Percentiles rank a stretch among this genome's conserved stretches.
Conservation (phyloP, 2,888 invertebrate genomes). For the Sesia apiformis region DNA sequence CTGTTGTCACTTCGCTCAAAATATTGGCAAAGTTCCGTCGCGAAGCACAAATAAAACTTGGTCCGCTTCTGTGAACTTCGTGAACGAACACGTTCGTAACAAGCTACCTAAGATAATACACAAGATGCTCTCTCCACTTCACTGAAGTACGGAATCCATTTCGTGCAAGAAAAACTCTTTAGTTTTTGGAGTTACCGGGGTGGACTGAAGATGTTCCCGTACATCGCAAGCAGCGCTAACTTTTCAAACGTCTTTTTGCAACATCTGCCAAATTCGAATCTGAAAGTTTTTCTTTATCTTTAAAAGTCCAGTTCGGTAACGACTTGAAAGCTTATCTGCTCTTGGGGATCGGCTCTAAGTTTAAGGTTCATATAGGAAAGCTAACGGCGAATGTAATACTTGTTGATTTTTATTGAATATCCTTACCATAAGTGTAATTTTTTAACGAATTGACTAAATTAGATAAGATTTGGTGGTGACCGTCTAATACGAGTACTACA, state of each 20-base stretch:
- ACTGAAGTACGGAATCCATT: conserved; percentile 17
- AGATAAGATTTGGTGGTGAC: no score
- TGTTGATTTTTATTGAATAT: no score
- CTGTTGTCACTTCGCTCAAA: not conserved
- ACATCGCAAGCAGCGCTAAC: conserved; percentile 26
- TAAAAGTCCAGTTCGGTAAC: conserved; percentile 31
- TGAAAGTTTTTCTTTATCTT: conserved; percentile 51
- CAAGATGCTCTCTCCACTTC: conserved; percentile 7
- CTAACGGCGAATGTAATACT: no score
- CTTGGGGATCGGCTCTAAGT: conserved; percentile 9
- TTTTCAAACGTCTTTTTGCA: conserved; percentile 23
- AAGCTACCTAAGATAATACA: conserved; percentile 10
- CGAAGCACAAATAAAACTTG: conserved; percentile 1
- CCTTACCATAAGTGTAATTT: no score
- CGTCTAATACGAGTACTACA: no score
- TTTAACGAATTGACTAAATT: no score
- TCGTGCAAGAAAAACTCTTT: conserved; percentile 21
- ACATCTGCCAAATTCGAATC: conserved; percentile 52
- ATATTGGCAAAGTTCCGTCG: not conserved
- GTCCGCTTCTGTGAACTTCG: conserved; percentile 3
- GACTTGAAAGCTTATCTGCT: conserved; percentile 23
- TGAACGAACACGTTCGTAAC: conserved; percentile 5
- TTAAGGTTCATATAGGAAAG: conserved; percentile 3
- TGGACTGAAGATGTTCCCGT: conserved; percentile 19
- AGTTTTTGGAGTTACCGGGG: conserved; percentile 21